Evolutionary conservation across 1,140 invertebrate genomes (phyloP).

Genomic region (Forficula auricularia): DNA sequence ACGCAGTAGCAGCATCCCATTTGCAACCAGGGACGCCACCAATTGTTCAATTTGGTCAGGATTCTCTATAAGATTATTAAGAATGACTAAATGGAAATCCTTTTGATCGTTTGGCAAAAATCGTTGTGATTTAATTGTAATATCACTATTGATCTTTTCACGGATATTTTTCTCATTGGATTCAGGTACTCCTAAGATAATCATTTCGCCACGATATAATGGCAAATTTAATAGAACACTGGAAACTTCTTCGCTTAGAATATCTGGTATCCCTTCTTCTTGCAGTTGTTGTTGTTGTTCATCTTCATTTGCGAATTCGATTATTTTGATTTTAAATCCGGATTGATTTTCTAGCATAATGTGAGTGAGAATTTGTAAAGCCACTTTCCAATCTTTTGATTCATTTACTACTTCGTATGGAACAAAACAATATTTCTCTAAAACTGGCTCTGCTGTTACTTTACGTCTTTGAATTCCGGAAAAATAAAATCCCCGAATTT

Average conservation of each 20-base stretch:
- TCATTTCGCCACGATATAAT: too few species aligned
- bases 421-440: constrained; percentile 27
- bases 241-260: too few species aligned
- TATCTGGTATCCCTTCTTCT: background rate
- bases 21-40: too few species aligned
- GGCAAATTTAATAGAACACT: too few species aligned
- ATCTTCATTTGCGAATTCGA: constrained; percentile 40
- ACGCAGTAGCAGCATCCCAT: too few species aligned
- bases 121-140: background rate
- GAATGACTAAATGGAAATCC: background rate
- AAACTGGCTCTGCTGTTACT: constrained; percentile 2
- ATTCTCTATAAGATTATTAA: too few species aligned
- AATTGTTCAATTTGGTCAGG: too few species aligned
- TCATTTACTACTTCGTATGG: constrained; percentile 22
- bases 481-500: constrained; percentile 36
- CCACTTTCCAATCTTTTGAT: constrained; percentile 15
- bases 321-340: constrained; percentile 46
- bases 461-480: constrained; percentile 29
- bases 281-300: too few species aligned
- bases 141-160: background rate
- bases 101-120: background rate
- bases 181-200: too few species aligned
- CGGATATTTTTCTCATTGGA: too few species aligned
- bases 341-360: constrained; percentile 59
- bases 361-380: constrained; percentile 42